Evolutionary conservation across 2,888 invertebrate genomes (phyloP), one percentile per base, ranked within the genome.

Genomic region (Caradrina kadenii): DNA sequence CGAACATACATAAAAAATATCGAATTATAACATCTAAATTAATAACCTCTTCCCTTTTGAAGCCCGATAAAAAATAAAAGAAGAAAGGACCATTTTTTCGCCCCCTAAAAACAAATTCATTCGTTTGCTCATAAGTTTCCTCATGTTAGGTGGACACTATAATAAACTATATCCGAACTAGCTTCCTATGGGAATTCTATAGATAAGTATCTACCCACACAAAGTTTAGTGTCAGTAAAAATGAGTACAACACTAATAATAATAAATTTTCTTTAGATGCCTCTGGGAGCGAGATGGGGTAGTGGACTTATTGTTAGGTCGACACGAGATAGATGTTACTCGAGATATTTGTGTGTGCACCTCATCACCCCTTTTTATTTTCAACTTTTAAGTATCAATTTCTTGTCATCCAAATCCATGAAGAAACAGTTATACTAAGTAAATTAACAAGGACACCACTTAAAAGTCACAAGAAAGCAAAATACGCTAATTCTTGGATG

Each of bases 251-350:
- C 63, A 67, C 81, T 84, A 85, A 85, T 85, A 81, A 77, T 65
- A 79, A 80, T 85, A 86, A 85, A 85, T 86, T 86, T 84, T 74
- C 82, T 81, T 81, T 62, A 77, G 72, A 65, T 69, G 76, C 86
- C 81, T 76, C 35, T n/a, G 79, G 59, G 69, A 76, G 49, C 19
- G 54, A 52, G 56, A 63, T 58, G 72, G 58, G 70, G 67, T 55
- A 39, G 63, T n/a, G 8, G 48, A 31, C 63, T 79, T 70, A 65
- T 72, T 80, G 56, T 54, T 1, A 26, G 6, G 19, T 13, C 21
- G 73, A 48, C 1, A 0, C 35, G 8, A n/a, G 4, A 0, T 42
- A 77, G 66, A 78, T 1, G 72, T 61, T 52, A 58, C 80, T 26
- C 17, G 5, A 5, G 17, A 35, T 8, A 35, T 35, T 35, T 35